Conservation (phyloP, 2,797 vertebrate genomes). For the Oreochromis mossambicus region DNA sequence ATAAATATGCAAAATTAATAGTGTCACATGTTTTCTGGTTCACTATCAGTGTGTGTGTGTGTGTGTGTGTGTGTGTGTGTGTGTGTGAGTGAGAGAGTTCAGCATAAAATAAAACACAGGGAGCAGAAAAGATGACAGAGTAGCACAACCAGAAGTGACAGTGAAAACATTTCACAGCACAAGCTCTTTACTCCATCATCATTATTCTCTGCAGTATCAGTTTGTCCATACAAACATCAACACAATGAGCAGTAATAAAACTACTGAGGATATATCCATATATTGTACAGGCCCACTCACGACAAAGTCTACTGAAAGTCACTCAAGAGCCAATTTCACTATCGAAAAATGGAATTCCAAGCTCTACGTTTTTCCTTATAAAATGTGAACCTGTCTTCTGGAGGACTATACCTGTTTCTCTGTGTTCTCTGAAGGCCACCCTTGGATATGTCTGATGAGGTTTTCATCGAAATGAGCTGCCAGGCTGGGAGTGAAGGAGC, state of each 20-base stretch:
- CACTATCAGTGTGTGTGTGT: background rate
- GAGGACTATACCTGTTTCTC: conserved; percentile 88
- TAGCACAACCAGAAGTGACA: background rate
- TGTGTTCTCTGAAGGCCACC: conserved; percentile 96
- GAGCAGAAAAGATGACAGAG: background rate
- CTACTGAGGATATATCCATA: background rate
- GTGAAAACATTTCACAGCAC: background rate
- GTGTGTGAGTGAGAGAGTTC: background rate
- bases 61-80: fast-evolving
- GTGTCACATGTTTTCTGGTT: too few species aligned
- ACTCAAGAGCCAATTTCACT: background rate
- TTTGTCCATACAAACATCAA: background rate
- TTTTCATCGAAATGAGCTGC: conserved; percentile 96
- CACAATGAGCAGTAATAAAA: background rate
- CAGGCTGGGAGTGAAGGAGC: conserved; percentile 90
- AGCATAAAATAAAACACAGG: background rate
- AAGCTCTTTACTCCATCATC: background rate
- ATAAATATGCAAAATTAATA: too few species aligned
- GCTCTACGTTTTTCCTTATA: too few species aligned
- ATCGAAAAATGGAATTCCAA: background rate
- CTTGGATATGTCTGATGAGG: conserved; percentile 97
- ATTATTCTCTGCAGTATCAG: background rate
- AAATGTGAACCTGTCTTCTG: background rate
- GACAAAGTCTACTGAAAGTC: background rate
- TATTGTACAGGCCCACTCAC: background rate